Evolutionary conservation across 2,888 invertebrate genomes (phyloP), one percentile per base, ranked within the genome.

Genomic region (Pristionchus japonicus): DNA sequence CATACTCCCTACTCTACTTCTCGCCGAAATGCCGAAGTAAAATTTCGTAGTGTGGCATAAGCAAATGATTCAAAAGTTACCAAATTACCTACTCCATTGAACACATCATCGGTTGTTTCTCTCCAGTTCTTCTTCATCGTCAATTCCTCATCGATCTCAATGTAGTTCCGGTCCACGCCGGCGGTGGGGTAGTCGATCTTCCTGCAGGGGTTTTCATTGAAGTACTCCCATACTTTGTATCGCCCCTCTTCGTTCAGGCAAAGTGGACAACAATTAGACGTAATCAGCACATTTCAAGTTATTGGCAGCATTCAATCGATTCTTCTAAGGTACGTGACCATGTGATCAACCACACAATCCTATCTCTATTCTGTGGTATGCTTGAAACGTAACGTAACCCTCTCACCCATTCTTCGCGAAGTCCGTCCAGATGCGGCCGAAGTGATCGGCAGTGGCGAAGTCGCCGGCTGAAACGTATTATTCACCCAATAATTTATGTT

Each of bases 341-440:
- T n/a, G n/a, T n/a, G n/a, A n/a, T n/a, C n/a, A n/a, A n/a, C n/a
- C n/a, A n/a, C n/a, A n/a, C n/a, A n/a, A n/a, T n/a, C n/a, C n/a
- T n/a, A n/a, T n/a, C n/a, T n/a, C n/a, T n/a, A n/a, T n/a, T n/a
- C n/a, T n/a, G n/a, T n/a, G n/a, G n/a, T n/a, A n/a, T n/a, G n/a
- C n/a, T n/a, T n/a, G n/a, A 57, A 57, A 57, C 17, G 17, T 57
- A 57, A 57, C 20, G 17, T 4, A 57, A 57, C n/a, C 17, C n/a
- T n/a, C 74, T 7, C 20, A 74, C 74, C 74, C 74, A 23, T 74
- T 74, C 74, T 74, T 74, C 37, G 74, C 74, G 40, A 74, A 74
- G 20, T 74, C 74, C 2, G 74, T 74, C 74, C 37, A 74, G 40
- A 74, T 74, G 0, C 37, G 37, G 74, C 74, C 74, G 23, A 74